A percentile compares a stretch with the other conserved stretches of the same genome.
Conservation (phyloP, 2,888 invertebrate species). For the Atethmia centrago region DNA sequence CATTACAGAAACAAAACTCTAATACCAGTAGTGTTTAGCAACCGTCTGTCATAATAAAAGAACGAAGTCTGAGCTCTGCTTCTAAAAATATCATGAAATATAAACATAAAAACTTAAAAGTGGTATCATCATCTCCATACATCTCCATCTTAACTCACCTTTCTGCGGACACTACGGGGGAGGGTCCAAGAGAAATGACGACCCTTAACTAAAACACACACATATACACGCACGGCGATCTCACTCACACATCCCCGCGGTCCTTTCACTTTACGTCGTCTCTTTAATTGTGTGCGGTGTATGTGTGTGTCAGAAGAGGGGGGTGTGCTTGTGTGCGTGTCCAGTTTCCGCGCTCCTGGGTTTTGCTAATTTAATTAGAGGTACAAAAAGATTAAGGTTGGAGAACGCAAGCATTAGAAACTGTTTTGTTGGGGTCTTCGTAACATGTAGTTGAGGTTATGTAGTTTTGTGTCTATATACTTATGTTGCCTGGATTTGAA, state of each 20-base stretch:
- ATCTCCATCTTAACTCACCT: slow-evolving; percentile 88
- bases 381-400: slow-evolving; percentile 90
- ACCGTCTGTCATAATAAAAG: neutral
- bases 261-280: slow-evolving; percentile 71
- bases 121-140: slow-evolving; percentile 76
- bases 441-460: slow-evolving; percentile 63
- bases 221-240: slow-evolving; percentile 83
- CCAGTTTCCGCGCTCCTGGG: slow-evolving; percentile 90
- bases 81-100: neutral
- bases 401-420: slow-evolving; percentile 87
- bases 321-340: slow-evolving; percentile 81
- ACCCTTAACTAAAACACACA: slow-evolving; percentile 91
- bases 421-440: slow-evolving; percentile 84
- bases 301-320: slow-evolving; percentile 68
- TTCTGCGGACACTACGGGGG: slow-evolving; percentile 91
- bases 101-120: neutral
- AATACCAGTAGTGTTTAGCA: neutral
- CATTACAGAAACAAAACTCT: neutral
- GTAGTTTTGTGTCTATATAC: slow-evolving; percentile 38
- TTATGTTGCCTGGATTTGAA: slow-evolving; percentile 22
- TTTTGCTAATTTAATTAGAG: slow-evolving; percentile 91
- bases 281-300: slow-evolving; percentile 69
- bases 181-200: slow-evolving; percentile 91
- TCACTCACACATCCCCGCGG: slow-evolving; percentile 75
- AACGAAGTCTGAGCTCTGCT: too few species aligned